Evolutionary conservation across 2,113 vertebrate species (phyloP), one percentile per base, ranked within the genome.

Genomic region (Psammodynastes pulverulentus): DNA sequence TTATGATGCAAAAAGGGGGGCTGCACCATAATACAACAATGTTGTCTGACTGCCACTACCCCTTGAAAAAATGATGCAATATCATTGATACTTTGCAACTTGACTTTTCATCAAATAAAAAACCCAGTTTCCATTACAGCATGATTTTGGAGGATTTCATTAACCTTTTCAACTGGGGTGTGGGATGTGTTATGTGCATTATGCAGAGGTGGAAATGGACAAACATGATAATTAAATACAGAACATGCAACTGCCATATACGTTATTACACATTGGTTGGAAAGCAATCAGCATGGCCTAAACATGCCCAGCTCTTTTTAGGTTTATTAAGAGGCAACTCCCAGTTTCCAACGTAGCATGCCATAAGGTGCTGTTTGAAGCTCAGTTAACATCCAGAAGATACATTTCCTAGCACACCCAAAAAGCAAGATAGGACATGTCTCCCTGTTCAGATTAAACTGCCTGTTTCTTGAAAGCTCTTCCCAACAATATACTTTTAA

Each of bases 371-470:
- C 0, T 87, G 24, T 45, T 88, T 62, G 88, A 94, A 91, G 62
- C 0, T 87, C 89, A 95, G 89, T 85, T 92, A 43, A 92, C 94
- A 94, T 92, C 91, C 89, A 91, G 53, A 29, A 10, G 21, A 53
- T 1, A 94, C n/a, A 92, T 51, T 87, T 84, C 43, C 29, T 91
- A 23, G 21, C 29, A 0, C 39, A 84, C 53, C 91, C n/a, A 5
- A 29, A 86, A 84, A 89, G 91, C 94, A 93, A 56, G 94, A 90
- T 93, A 89, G 2, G 91, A 48, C 93, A 95, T 87, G 92, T 24
- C 90, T 49, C 49, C 0, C 0, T 86, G 49, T 3, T n/a, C 67
- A 89, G 26, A 52, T 52, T 43, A 54, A 72, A 51, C 53, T 52
- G 23, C 26, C 58, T 24, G 62, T 90, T 87, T 92, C 34, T 45